Conservation (phyloP, 2,888 invertebrate genomes). For the Ichneumoninae sp. region DNA sequence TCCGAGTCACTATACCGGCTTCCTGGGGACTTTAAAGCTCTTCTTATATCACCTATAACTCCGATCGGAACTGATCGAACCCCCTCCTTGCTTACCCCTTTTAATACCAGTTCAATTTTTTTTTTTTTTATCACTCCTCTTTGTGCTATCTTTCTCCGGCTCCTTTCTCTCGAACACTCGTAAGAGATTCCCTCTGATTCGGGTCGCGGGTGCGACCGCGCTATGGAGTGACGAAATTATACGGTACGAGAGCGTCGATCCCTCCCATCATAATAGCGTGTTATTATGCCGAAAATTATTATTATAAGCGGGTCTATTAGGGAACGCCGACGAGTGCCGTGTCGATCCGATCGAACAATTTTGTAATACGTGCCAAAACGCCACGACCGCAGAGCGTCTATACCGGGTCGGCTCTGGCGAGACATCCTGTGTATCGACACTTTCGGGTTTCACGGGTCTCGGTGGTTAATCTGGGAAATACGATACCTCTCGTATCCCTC, state of each 20-base stretch:
- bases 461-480: slow-evolving; percentile 4
- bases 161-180: neutral
- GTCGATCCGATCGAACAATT: slow-evolving; percentile 78
- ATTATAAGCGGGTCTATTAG: slow-evolving; percentile 78
- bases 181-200: slow-evolving; percentile 58
- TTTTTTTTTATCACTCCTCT: slow-evolving; percentile 20
- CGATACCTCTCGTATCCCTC: neutral
- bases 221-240: slow-evolving; percentile 78
- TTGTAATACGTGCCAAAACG: slow-evolving; percentile 67
- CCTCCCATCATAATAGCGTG: slow-evolving; percentile 77
- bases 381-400: neutral
- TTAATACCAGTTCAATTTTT: slow-evolving; percentile 56
- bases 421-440: neutral
- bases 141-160: slow-evolving; percentile 11
- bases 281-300: slow-evolving; percentile 80
- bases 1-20: slow-evolving; percentile 42
- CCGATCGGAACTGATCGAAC: slow-evolving; percentile 49
- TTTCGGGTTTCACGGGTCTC: neutral
- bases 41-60: slow-evolving; percentile 53
- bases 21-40: slow-evolving; percentile 42
- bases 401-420: neutral
- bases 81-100: slow-evolving; percentile 35
- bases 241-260: slow-evolving; percentile 72
- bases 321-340: slow-evolving; percentile 60
- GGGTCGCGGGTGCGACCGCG: slow-evolving; percentile 69